Evolutionary conservation across 2,797 vertebrate genomes (phyloP).

Genomic region (Sebastiscus tertius): DNA sequence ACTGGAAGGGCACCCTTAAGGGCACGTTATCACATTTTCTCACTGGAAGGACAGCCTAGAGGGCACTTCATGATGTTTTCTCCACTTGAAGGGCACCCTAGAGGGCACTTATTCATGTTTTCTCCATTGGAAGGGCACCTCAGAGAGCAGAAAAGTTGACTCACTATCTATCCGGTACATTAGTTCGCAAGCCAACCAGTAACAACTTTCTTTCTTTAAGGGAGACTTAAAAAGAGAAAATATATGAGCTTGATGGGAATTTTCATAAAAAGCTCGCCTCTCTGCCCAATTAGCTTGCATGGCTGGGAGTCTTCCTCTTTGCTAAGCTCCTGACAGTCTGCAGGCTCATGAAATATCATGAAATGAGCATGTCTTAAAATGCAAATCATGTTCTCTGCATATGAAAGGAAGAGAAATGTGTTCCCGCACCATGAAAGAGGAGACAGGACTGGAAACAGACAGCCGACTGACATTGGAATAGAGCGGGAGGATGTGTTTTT

Average conservation of each 20-base stretch:
- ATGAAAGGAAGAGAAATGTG: constrained; percentile 28
- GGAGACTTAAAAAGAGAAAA: constrained; percentile 1
- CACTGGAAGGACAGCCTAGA: background rate
- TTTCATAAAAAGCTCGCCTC: constrained; percentile 18
- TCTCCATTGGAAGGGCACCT: background rate
- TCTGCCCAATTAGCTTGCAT: constrained; percentile 41
- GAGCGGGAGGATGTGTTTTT: background rate
- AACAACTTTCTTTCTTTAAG: background rate
- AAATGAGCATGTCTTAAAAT: constrained; percentile 60
- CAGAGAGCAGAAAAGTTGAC: background rate
- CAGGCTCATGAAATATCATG: constrained; percentile 50
- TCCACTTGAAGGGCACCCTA: background rate
- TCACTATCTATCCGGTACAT: background rate
- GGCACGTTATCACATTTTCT: accelerated
- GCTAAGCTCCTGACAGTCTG: constrained; percentile 35
- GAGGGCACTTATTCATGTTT: background rate
- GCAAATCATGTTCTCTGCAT: constrained; percentile 42
- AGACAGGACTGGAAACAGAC: constrained; percentile 21
- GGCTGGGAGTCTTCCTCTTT: constrained; percentile 28
- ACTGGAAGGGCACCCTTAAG: background rate
- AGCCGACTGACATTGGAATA: background rate
- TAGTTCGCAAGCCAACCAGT: background rate
- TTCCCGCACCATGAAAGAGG: constrained; percentile 33
- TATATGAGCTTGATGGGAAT: constrained; percentile 12
- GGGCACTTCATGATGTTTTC: background rate